Conservation (phyloP, 64 coral and sea anemone species). For the Pachyseris speciosa region DNA sequence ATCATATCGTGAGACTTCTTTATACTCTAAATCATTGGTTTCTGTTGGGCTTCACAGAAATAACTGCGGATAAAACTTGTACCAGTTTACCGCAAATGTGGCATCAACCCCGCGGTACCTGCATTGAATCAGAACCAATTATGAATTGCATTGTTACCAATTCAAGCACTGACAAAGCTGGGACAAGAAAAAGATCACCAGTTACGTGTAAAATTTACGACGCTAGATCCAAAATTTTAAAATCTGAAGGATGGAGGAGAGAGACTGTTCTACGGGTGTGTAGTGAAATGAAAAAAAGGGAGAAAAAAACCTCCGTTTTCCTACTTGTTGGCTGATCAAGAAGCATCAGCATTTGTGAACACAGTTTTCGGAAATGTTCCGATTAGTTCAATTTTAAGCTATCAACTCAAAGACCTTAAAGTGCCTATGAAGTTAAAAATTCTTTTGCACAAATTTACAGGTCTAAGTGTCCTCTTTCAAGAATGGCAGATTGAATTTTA, state of each 20-base stretch:
- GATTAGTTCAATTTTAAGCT: constrained; percentile 28
- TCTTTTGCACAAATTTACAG: no score
- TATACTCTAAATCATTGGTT: constrained; percentile 31
- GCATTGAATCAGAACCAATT: constrained; percentile 51
- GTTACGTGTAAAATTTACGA: constrained; percentile 72
- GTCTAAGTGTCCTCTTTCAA: no score
- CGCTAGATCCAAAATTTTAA: constrained; percentile 51
- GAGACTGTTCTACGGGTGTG: constrained; percentile 47
- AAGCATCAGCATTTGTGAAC: constrained; percentile 27
- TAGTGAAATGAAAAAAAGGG: constrained; percentile 2
- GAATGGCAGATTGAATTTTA: no score
- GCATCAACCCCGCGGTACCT: background rate
- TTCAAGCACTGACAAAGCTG: constrained; percentile 37
- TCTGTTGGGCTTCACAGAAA: background rate
- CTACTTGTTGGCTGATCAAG: constrained; percentile 72
- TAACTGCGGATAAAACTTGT: constrained; percentile 52
- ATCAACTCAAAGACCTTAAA: constrained; percentile 62
- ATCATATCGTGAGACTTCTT: constrained; percentile 38
- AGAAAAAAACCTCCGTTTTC: constrained; percentile 66
- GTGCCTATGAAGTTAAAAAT: no score
- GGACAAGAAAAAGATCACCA: constrained; percentile 52
- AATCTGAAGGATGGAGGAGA: constrained; percentile 47
- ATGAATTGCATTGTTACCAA: constrained; percentile 63
- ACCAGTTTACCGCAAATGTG: constrained; percentile 59
- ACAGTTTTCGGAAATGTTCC: constrained; percentile 63